Percentiles rank a stretch among this genome's conserved stretches.
phyloP scores from a whole-genome alignment of 2,113 vertebrate species.

The Rousettus leschenaultii region DNA sequence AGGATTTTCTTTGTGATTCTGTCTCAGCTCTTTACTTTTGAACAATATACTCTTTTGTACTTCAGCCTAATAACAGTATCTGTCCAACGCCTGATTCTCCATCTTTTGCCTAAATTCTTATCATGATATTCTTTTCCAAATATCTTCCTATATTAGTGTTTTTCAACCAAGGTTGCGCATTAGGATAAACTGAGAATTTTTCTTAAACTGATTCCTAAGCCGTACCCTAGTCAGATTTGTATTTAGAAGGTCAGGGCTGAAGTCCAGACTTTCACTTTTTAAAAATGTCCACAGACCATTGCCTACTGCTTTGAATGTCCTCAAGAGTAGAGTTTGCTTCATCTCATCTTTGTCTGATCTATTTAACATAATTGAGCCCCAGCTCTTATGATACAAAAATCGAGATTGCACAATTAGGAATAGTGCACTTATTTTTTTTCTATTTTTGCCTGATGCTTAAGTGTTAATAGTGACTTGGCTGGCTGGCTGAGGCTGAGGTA shows the following conservation, averaged over 20 bases:
- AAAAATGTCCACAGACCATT: not conserved
- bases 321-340: not conserved
- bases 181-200: not conserved
- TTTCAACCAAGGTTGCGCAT: not conserved
- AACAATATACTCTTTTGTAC: not conserved
- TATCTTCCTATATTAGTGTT: not conserved
- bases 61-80: not conserved
- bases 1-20: rapidly evolving
- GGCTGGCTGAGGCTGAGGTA: not conserved
- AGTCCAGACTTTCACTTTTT: not conserved
- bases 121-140: not conserved
- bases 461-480: not conserved
- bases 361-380: not conserved
- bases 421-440: not conserved
- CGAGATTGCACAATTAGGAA: not conserved
- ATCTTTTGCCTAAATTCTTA: not conserved
- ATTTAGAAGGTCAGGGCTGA: not conserved
- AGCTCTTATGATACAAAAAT: not conserved
- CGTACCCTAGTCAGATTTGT: not conserved
- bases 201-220: not conserved
- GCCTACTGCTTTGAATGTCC: not conserved
- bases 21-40: not conserved
- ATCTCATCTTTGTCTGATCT: not conserved
- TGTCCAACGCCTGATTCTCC: not conserved
- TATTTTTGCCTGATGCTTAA: not conserved